Evolutionary conservation across 2,888 invertebrate genomes (phyloP).

Genomic region (Megamerina dolium): DNA sequence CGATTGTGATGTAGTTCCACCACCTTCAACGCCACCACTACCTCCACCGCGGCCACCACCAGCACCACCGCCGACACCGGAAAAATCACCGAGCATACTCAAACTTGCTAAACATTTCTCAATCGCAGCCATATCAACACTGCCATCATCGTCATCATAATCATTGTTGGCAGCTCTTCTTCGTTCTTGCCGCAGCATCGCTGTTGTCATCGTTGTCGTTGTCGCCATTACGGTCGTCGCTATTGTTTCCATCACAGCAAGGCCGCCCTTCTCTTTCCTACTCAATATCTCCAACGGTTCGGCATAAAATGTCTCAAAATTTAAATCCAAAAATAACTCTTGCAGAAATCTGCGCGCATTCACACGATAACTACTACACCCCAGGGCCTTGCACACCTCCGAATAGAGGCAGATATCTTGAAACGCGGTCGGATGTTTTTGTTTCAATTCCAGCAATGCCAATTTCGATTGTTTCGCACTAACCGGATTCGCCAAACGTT

Average conservation of each 20-base stretch:
- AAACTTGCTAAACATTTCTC: background rate
- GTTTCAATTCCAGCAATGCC: constrained; percentile 68
- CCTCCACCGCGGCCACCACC: background rate
- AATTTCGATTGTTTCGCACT: constrained; percentile 76
- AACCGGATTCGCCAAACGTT: constrained; percentile 72
- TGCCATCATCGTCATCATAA: background rate
- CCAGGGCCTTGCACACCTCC: constrained; percentile 76
- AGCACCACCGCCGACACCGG: background rate
- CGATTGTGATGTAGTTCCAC: constrained; percentile 1
- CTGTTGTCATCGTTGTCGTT: constrained; percentile 5
- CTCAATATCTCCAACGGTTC: constrained; percentile 53
- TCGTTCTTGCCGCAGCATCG: constrained; percentile 12
- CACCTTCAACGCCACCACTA: background rate
- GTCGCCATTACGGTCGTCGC: background rate
- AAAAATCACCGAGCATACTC: background rate
- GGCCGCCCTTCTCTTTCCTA: constrained; percentile 35
- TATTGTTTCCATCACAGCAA: constrained; percentile 14
- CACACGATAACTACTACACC: constrained; percentile 74
- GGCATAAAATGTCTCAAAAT: constrained; percentile 59
- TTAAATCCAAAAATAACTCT: constrained; percentile 84
- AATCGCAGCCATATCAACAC: background rate
- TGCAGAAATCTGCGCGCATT: constrained; percentile 82
- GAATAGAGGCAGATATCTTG: constrained; percentile 89
- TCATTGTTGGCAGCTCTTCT: no score
- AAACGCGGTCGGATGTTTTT: constrained; percentile 65